Conservation (phyloP, 2,888 invertebrate genomes). For the Tinea pellionella region DNA sequence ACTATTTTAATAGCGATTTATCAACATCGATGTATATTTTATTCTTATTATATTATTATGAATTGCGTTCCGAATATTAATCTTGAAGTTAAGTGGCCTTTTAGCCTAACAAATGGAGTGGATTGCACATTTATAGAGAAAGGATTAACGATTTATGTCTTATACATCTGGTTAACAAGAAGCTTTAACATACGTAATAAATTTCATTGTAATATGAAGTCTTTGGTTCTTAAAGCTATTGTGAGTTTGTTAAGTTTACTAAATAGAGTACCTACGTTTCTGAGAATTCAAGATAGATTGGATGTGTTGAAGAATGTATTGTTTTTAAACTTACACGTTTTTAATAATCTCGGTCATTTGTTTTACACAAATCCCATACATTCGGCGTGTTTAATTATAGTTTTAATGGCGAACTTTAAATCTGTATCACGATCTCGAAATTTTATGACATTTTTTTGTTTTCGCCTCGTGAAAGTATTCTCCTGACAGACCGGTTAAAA, state of each 20-base stretch:
- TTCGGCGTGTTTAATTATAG: not conserved
- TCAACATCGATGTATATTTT: not conserved
- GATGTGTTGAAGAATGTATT: not conserved
- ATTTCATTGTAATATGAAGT: not conserved
- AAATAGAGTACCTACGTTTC: not conserved
- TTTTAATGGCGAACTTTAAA: not conserved
- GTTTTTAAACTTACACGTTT: not conserved
- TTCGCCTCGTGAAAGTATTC: not conserved
- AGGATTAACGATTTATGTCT: not conserved
- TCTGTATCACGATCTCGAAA: not conserved
- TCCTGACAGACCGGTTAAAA: not conserved
- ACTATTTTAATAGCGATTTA: not conserved
- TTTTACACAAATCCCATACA: not conserved
- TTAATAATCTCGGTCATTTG: not conserved
- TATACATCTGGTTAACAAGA: not conserved
- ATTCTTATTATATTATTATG: not conserved
- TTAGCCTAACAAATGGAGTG: not conserved
- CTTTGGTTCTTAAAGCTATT: not conserved
- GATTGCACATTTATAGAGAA: not conserved
- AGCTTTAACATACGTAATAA: not conserved
- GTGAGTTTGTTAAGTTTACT: not conserved
- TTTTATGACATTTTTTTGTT: not conserved
- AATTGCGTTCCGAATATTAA: not conserved
- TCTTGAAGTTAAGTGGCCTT: not conserved
- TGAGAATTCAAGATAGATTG: not conserved